Percentiles rank a stretch among this genome's conserved stretches.
Conservation (phyloP, 2,797 vertebrate genomes). For the Graptemys geographica region DNA sequence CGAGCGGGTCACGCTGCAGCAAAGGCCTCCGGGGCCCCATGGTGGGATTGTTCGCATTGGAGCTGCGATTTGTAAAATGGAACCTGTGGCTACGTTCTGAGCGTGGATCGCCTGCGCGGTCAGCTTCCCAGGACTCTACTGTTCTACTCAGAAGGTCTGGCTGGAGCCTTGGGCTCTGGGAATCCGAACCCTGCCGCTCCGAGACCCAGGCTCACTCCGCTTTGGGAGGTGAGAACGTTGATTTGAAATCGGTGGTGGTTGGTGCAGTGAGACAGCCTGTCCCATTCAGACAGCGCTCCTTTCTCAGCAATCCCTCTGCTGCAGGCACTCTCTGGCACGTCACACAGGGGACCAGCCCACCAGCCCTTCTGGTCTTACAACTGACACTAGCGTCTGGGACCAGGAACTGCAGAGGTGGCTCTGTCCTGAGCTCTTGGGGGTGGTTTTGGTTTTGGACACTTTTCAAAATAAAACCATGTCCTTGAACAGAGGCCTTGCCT, state of each 20-base stretch:
- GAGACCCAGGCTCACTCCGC: too few species aligned
- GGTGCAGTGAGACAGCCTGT: not conserved
- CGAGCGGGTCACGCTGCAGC: not conserved
- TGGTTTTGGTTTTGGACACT: not conserved
- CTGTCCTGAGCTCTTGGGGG: not conserved
- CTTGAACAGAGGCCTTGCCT: not conserved
- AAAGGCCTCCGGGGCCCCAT: not conserved
- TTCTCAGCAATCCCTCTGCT: not conserved
- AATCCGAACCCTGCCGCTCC: too few species aligned
- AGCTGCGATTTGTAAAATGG: not conserved
- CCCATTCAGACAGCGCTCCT: not conserved
- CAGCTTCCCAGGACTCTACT: not conserved
- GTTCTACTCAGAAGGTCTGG: not conserved
- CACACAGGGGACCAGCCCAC: too few species aligned
- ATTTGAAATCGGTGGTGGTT: not conserved
- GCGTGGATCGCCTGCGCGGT: accelerated
- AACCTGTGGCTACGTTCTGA: not conserved
- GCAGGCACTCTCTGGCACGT: too few species aligned
- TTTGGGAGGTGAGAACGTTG: not conserved
- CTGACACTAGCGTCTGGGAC: not conserved
- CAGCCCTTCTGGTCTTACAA: too few species aligned
- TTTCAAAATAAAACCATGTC: not conserved
- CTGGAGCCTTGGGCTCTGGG: too few species aligned
- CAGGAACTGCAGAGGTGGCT: not conserved
- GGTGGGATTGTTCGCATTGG: too few species aligned